Base-by-base conservation (phyloP, 2,888 invertebrate species). In the Biston betularia region DNA sequence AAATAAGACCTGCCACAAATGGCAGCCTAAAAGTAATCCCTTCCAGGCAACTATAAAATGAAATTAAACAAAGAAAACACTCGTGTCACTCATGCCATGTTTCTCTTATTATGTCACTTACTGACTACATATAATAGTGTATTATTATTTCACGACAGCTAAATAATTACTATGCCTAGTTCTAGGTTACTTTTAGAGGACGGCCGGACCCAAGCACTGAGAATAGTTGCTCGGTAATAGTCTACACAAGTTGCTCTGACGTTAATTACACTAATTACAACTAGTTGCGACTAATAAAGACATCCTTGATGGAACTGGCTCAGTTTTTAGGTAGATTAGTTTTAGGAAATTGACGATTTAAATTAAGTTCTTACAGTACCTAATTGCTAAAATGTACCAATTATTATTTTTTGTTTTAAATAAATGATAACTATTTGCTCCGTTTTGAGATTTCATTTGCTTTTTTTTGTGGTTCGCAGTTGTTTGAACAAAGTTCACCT, bases 201-300 rank as follows among this genome's bases (percentile, higher is more conserved):
- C 55, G 53, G 54, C 24, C 54, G 24, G 54, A 6, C 40, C 40
- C 53, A 15, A 42, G 12, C 15, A 40, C 12, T 24, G 42, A 54
- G 42, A 54, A 54, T 54, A 54, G 54, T 54, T 33, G 7, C 54
- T 33, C n/a, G 12, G 42, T 44, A 44, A 54, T 54, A 38, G 48
- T 59, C 48, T 60, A 50, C 57, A 59, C 54, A 65, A 66, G 58
- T 65, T 53, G 58, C 44, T 54, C 55, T 64, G 66, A 66, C 69
- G 75, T 78, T 81, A 76, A 81, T 82, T 80, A 79, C 68, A 69
- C 69, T 80, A 82, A 83, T 82, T 81, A 81, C 73, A 59, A 65
- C 68, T 79, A 75, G 78, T 81, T 82, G 75, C n/a, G 68, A 69
- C 75, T 76, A 74, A 80, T 79, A 74, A 72, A 70, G 59, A 59